A percentile compares a stretch with the other conserved stretches of the same genome.
phyloP scores from a whole-genome alignment of 2,113 vertebrate species.

The Aspiorhynchus laticeps region DNA sequence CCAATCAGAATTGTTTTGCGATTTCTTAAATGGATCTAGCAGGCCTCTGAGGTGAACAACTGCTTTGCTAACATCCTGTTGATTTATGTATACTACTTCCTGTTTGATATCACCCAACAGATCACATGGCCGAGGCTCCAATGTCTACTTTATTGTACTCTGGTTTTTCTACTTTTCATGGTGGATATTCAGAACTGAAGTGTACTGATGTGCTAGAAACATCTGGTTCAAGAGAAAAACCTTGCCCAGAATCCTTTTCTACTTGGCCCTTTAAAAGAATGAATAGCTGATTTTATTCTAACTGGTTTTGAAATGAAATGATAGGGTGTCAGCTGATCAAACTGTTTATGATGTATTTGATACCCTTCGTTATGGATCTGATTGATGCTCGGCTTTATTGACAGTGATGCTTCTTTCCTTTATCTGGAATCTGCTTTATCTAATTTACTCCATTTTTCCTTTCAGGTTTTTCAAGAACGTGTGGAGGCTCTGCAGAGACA shows the following conservation, averaged over 20 bases:
- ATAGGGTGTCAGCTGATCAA: not conserved
- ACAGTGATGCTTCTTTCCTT: conserved; percentile 24
- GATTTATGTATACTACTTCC: not conserved
- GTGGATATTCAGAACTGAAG: conserved; percentile 30
- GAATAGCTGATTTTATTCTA: conserved; percentile 8
- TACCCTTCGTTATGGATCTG: not conserved
- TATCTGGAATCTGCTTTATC: conserved; percentile 35
- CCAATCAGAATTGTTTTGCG: not conserved
- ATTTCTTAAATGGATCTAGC: not conserved
- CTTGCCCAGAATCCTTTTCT: conserved; percentile 6
- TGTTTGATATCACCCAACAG: not conserved
- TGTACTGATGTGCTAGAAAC: conserved; percentile 49
- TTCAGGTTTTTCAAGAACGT: conserved; percentile 85
- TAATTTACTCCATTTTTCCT: conserved; percentile 27
- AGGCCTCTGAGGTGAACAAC: not conserved
- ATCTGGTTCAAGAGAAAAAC: conserved; percentile 34
- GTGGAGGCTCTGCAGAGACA: conserved; percentile 78
- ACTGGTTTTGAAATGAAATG: not conserved
- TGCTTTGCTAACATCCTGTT: not conserved
- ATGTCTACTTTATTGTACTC: not conserved
- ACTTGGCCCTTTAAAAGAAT: conserved; percentile 17
- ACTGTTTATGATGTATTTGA: not conserved
- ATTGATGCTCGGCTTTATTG: not conserved
- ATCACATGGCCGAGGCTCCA: not conserved
- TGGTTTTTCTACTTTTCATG: not conserved